Evolutionary conservation across 2,113 vertebrate species (phyloP).

Genomic region (Manacus vitellinus): DNA sequence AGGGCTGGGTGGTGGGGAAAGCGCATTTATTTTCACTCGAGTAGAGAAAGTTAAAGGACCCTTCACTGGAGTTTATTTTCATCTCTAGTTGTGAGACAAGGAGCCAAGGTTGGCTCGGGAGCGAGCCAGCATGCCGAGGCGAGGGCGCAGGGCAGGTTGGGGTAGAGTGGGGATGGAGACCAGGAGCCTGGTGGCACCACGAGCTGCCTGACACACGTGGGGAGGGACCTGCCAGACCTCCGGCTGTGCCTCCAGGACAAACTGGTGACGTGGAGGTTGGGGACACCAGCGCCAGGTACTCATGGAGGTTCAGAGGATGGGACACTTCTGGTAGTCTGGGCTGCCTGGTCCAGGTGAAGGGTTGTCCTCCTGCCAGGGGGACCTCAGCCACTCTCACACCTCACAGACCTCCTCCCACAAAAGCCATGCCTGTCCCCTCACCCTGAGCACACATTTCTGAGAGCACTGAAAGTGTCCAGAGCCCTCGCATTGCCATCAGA

Average conservation of each 20-base stretch:
- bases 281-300: fast-evolving
- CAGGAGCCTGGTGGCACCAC: background rate
- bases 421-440: fast-evolving
- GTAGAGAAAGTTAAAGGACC: constrained; percentile 67
- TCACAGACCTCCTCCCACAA: background rate
- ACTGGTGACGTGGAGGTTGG: fast-evolving
- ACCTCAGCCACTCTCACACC: background rate
- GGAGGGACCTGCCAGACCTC: background rate
- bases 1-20: constrained; percentile 37
- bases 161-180: background rate
- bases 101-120: background rate
- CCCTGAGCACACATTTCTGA: background rate
- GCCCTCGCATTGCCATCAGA: fast-evolving
- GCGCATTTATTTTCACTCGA: constrained; percentile 57
- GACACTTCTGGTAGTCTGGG: background rate
- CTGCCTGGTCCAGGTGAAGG: background rate
- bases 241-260: background rate
- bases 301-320: background rate
- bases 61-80: constrained; percentile 69
- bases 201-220: background rate
- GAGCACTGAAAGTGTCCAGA: background rate
- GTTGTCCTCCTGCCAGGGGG: background rate
- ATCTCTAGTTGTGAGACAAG: constrained; percentile 36
- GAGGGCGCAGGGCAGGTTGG: background rate
- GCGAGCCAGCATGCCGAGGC: fast-evolving